These are phyloP conservation scores for Melipona beecheii DNA, from an alignment of 2,888 invertebrate genomes.

Conservation along the genomic window DNA sequence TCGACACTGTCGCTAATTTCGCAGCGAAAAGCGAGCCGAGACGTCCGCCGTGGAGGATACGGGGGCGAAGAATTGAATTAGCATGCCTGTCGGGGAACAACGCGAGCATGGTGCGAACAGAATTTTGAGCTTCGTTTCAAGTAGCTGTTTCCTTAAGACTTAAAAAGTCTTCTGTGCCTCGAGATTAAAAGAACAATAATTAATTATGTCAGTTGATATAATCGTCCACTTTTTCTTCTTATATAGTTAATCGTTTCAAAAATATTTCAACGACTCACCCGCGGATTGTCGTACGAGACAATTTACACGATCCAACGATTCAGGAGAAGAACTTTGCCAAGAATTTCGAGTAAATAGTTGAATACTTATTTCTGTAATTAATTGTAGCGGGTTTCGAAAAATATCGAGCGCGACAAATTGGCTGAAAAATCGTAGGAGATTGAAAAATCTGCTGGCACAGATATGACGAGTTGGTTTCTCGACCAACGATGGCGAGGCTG, in stretches of 20 bases:
- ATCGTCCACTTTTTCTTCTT: too few species aligned
- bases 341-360: neutral
- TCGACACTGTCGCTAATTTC: conserved; percentile 30
- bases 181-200: too few species aligned
- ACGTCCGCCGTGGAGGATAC: neutral
- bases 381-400: neutral
- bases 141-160: neutral
- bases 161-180: too few species aligned
- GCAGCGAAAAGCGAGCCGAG: conserved; percentile 9
- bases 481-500: neutral
- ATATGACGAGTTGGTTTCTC: conserved; percentile 5
- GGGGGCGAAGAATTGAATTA: conserved; percentile 23
- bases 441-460: conserved; percentile 1
- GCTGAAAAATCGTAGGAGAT: neutral
- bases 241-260: too few species aligned
- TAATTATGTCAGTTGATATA: too few species aligned
- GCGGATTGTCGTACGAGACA: neutral
- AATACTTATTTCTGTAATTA: too few species aligned
- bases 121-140: conserved; percentile 2
- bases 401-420: neutral
- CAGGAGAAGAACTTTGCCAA: neutral
- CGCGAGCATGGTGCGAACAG: neutral
- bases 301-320: neutral
- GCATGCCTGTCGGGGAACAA: conserved; percentile 24
- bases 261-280: too few species aligned